Evolutionary conservation across 2,888 invertebrate species (phyloP), one percentile per base, ranked within the genome.

Genomic region (Didymodactylos carnosus): DNA sequence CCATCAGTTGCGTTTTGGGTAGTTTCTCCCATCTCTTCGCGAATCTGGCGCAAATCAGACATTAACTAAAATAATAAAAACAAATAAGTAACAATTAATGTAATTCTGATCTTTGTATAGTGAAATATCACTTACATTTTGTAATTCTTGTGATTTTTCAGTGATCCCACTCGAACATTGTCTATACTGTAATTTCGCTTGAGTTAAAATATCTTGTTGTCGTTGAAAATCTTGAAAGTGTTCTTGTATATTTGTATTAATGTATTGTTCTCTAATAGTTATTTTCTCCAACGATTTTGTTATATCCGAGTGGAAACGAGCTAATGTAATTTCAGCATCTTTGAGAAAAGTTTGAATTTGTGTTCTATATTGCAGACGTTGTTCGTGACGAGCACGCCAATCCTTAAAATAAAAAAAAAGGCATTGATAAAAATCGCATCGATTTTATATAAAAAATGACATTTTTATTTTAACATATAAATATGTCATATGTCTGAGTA

Each of bases 1-100:
- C 91, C 91, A 84, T 93, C 92, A n/a, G 92, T 91, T 90, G 92
- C 92, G 62, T 89, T 89, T 76, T 89, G 89, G 3, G 92, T 95
- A 78, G 91, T 88, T 77, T 94, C 91, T 80, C 98, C 97, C 87
- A 97, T 94, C 83, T 94, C 92, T 80, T 90, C 90, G n/a, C n/a
- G n/a, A n/a, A n/a, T n/a, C n/a, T n/a, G n/a, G n/a, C n/a, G n/a
- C n/a, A n/a, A n/a, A n/a, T n/a, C n/a, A n/a, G n/a, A n/a, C n/a
- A n/a, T n/a, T n/a, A n/a, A n/a, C n/a, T n/a, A n/a, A n/a, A n/a
- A n/a, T n/a, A n/a, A n/a, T n/a, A n/a, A n/a, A n/a, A n/a, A n/a
- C n/a, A n/a, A n/a, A n/a, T n/a, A n/a, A n/a, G n/a, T n/a, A n/a
- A n/a, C n/a, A n/a, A n/a, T n/a, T n/a, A n/a, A n/a, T n/a, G n/a